Base-by-base conservation (phyloP, 2,797 vertebrate species). In the Syngnathus acus region DNA sequence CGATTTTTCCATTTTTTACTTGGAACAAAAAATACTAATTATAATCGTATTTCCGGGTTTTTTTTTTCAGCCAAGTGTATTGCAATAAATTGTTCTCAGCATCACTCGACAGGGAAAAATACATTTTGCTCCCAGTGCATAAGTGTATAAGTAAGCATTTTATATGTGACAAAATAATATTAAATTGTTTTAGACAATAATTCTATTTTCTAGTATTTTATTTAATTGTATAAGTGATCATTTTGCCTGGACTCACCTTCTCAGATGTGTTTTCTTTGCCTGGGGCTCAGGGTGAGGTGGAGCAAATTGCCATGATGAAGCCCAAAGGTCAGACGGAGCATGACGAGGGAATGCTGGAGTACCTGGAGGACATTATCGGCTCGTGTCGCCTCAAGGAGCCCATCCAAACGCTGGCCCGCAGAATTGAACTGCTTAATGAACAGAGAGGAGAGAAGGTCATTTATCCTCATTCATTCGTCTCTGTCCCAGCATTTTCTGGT, bases 241-340 rank as follows among this genome's bases (percentile, higher is more conserved):
- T 55, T 55, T 55, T 11, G 11, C 5, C 4, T 21, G 39, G 10
- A 42, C 3, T 19, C 6, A 6, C n/a, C n/a, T 61, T 45, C n/a
- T 45, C 60, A 62, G 21, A 45, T 39, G 38, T 39, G 3, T 45
- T 62, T 62, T 45, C 42, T 16, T 45, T 62, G 13, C 42, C 26
- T 26, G 60, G 60, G 60, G 42, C 42, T 19, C 87, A 99, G 97
- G 97, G 97, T 16, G 97, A 99, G 91, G 97, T 99, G 79, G 97
- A 99, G 81, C 97, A 98, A 74, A 99, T 99, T 11, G 91, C 97
- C 55, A 94, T 99, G 97, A 99, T 99, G 97, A 99, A 98, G 79
- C 92, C 97, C 9, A 97, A 95, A 89, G 97, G 95, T 64, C 96
- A 98, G 86, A 95, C 93, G 0, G 94, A 95, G 76, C 95, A 99